Base-by-base conservation (phyloP, 2,797 vertebrate species). In the Taeniopygia guttata region DNA sequence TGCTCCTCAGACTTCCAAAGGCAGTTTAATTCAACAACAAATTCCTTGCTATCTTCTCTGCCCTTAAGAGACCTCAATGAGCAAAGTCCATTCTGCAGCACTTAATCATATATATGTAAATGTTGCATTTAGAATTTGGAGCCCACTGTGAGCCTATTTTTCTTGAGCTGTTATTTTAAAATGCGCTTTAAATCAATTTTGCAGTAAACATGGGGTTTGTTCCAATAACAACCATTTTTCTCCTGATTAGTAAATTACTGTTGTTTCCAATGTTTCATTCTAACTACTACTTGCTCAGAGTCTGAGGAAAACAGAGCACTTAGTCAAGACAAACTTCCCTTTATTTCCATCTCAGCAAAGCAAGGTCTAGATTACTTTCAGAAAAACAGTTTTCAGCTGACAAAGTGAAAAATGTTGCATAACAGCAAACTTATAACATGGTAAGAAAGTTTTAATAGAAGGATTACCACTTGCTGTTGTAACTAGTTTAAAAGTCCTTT, bases 161-260 rank as follows among this genome's bases (percentile, higher is more conserved):
- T 94, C 74, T 80, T 87, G 45, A 95, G 56, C 56, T 88, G 48
- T 91, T 95, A 90, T 75, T 96, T 96, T 88, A 94, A 70, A 77
- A 42, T 51, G 20, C 1, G 2, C 45, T 88, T 96, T 91, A 90
- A 96, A 95, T 93, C 93, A 81, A 84, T 93, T 91, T 94, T 91
- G 87, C 75, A 25, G 91, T 89, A 95, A 95, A 94, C 66, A 91
- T 27, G 70, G 80, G 84, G 46, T 75, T 68, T 86, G 63, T 90
- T 92, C 92, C 93, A 74, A 78, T 91, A 93, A 90, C 85, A 91
- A 75, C 63, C 77, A 74, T 74, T 94, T 97, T 95, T 92, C 91
- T 96, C 79, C 89, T 95, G 91, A 96, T 84, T 97, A 96, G 94
- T 94, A 97, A 97, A 96, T 97, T 93, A 96, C 84, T 93, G 89